Percentiles rank a stretch among this genome's conserved stretches.
These are phyloP conservation scores for Drosophila meridiana DNA, from an alignment of 2,888 invertebrate species.

Conservation along the genomic window DNA sequence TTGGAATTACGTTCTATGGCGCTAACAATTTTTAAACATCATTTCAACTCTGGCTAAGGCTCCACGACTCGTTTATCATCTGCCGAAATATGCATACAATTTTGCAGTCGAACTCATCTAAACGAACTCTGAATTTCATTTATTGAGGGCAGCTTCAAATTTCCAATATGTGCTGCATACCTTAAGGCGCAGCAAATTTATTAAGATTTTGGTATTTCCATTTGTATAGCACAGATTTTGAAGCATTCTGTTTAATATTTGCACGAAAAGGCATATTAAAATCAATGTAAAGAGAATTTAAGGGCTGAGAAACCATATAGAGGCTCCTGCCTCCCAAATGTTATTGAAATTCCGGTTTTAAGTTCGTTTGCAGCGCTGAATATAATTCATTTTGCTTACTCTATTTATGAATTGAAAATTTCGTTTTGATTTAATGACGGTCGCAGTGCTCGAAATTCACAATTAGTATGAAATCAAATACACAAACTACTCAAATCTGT, in stretches of 20 bases:
- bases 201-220: background rate
- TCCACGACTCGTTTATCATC: background rate
- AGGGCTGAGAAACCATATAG: background rate
- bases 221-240: background rate
- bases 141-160: background rate
- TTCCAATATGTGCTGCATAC: conserved; percentile 33
- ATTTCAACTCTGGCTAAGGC: background rate
- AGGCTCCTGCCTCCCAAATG: background rate
- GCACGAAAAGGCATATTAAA: background rate
- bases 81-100: background rate
- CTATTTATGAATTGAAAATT: conserved; percentile 1
- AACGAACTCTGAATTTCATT: background rate
- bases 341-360: background rate
- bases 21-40: background rate
- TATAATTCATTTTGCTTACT: background rate
- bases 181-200: conserved; percentile 5
- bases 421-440: background rate
- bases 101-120: background rate
- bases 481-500: conserved; percentile 5
- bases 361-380: background rate
- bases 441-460: background rate
- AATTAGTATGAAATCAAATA: conserved; percentile 23
- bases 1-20: background rate
- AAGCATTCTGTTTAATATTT: background rate
- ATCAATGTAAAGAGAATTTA: background rate